Conservation (phyloP, 1,140 invertebrate genomes). For the Ostrea edulis region DNA sequence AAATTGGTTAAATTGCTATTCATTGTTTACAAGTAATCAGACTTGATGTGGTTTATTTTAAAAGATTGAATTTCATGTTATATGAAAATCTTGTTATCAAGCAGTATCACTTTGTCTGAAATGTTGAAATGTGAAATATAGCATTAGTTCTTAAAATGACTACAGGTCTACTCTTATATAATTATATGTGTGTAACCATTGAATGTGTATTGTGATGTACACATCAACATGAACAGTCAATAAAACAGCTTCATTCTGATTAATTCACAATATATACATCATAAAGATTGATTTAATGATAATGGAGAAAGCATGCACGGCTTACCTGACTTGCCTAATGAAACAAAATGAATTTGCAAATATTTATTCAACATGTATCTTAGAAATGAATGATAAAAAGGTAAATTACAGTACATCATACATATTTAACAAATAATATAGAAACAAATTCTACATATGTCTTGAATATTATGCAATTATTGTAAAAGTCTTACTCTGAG, state of each 20-base stretch:
- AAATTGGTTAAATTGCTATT: not conserved
- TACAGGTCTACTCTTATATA: no score
- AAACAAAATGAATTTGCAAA: not conserved
- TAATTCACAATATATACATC: not conserved
- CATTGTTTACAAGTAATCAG: not conserved
- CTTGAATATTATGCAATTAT: not conserved
- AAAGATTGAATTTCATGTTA: not conserved
- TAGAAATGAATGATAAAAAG: not conserved
- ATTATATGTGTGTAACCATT: no score
- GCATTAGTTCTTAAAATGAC: no score
- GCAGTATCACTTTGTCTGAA: not conserved
- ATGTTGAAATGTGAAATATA: not conserved
- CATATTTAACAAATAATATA: not conserved
- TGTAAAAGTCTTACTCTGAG: conserved; percentile 65
- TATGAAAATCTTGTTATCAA: not conserved
- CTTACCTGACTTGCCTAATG: conserved; percentile 28
- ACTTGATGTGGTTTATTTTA: not conserved
- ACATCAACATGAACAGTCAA: not conserved
- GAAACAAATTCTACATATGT: not conserved
- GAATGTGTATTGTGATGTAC: not conserved
- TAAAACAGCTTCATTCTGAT: not conserved
- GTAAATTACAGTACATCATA: not conserved
- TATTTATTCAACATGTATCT: not conserved
- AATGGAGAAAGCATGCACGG: not conserved
- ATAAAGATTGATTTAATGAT: not conserved